These are phyloP conservation scores for Rhinogobius similis DNA, from an alignment of 2,113 vertebrate genomes.

Conservation along the genomic window DNA sequence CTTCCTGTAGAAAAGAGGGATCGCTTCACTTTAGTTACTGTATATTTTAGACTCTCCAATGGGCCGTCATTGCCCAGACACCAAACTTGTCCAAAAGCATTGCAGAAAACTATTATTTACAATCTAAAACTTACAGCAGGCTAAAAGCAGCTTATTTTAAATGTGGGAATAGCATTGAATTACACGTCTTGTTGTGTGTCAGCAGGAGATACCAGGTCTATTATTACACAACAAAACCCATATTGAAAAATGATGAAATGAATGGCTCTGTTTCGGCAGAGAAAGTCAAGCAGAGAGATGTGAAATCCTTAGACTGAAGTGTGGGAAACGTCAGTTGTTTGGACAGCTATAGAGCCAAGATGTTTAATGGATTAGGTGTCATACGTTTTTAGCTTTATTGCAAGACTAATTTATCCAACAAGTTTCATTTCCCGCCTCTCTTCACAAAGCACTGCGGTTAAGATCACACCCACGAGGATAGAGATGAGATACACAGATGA, in stretches of 20 bases:
- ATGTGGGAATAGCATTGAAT: not conserved
- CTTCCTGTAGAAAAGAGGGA: too few species aligned
- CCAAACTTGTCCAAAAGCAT: not conserved
- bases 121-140: not conserved
- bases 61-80: too few species aligned
- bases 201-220: not conserved
- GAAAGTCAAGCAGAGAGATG: not conserved
- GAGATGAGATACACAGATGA: not conserved
- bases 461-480: not conserved
- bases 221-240: conserved; percentile 2
- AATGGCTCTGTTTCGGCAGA: not conserved
- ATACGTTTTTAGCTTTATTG: too few species aligned
- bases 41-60: too few species aligned
- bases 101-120: not conserved
- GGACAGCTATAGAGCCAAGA: not conserved
- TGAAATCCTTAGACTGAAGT: not conserved
- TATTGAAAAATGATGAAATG: not conserved
- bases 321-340: not conserved
- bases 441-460: not conserved
- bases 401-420: not conserved
- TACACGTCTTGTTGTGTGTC: not conserved
- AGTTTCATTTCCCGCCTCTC: not conserved
- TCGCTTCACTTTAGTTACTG: too few species aligned
- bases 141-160: not conserved
- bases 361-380: not conserved